Conservation (phyloP, 2,113 vertebrate genomes). For the Podarcis cretensis region DNA sequence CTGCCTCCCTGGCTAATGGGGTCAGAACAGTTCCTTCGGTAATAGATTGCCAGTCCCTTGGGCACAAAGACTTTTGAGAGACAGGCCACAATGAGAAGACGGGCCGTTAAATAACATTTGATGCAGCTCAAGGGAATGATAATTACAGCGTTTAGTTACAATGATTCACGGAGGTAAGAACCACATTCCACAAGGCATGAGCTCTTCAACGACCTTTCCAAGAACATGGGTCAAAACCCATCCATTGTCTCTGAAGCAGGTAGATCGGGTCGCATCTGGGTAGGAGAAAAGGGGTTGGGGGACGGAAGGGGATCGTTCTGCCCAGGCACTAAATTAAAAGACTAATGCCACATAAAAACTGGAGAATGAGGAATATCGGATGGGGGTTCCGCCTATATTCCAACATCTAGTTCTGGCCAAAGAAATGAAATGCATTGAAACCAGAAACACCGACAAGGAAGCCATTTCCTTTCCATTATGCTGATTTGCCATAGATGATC, state of each 20-base stretch:
- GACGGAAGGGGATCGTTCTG: not conserved
- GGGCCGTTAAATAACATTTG: slow-evolving; percentile 70
- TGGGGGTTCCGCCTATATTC: not conserved
- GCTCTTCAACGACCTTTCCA: not conserved
- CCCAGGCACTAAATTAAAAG: not conserved
- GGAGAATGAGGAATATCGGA: not conserved
- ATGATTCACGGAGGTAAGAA: slow-evolving; percentile 15
- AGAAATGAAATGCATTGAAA: not conserved
- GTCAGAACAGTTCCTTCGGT: slow-evolving; percentile 58
- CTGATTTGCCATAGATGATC: not conserved
- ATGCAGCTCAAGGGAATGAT: slow-evolving; percentile 60
- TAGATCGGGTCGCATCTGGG: not conserved
- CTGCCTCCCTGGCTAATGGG: slow-evolving; percentile 65
- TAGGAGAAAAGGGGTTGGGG: not conserved
- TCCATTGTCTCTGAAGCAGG: slow-evolving; percentile 1
- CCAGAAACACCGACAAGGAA: not conserved
- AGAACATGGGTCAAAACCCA: not conserved
- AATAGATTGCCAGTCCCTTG: slow-evolving; percentile 62
- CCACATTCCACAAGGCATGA: slow-evolving; percentile 34
- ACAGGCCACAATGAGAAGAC: slow-evolving; percentile 46
- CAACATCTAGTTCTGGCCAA: not conserved
- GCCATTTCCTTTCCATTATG: not conserved
- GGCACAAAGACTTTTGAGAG: slow-evolving; percentile 61
- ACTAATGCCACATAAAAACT: not conserved
- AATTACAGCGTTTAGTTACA: slow-evolving; percentile 60